Evolutionary conservation across 2,888 invertebrate species (phyloP), one percentile per base, ranked within the genome.

Genomic region (Fissipunctia ypsillon): DNA sequence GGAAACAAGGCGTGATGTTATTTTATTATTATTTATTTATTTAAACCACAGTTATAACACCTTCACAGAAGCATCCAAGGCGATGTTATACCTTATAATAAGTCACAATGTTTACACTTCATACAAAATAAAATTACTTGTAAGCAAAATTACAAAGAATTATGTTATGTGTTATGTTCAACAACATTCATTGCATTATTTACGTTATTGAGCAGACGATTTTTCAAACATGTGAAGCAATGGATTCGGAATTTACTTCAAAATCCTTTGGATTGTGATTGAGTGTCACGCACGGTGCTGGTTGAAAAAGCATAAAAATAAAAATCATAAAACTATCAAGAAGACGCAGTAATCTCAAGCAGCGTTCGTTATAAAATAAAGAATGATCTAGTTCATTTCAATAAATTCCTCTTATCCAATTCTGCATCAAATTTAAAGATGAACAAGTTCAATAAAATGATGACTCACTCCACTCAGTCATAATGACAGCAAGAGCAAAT

Each of bases 401-500:
- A 70, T 28, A 28, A 22, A 38, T 4, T n/a, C 6, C 9, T 19
- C 2, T 35, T 5, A 19, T 50, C 0, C 57, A 31, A 25, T 43
- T 59, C 16, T 35, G 10, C 43, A 76, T 50, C 57, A 59, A 76
- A 43, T n/a, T n/a, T n/a, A n/a, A n/a, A n/a, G n/a, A n/a, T n/a
- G n/a, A n/a, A n/a, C 22, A 59, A 45, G 16, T 10, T 12, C 22
- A 59, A 70, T 41, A 43, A 73, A 74, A 31, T 25, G 43, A 78
- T 78, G 50, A 59, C 28, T 73, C n/a, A 43, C 41, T 38, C 45
- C 54, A 75, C 52, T 71, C 73, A 52, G 25, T 64, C 28, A 16
- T 79, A 64, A 80, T 63, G 72, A 65, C 70, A 75, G 61, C 52
- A 84, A 84, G 75, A 75, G 61, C 52, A 84, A 84, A 76, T 84